Evolutionary conservation across 2,888 invertebrate species (phyloP).

Genomic region (Drosophila lutescens): DNA sequence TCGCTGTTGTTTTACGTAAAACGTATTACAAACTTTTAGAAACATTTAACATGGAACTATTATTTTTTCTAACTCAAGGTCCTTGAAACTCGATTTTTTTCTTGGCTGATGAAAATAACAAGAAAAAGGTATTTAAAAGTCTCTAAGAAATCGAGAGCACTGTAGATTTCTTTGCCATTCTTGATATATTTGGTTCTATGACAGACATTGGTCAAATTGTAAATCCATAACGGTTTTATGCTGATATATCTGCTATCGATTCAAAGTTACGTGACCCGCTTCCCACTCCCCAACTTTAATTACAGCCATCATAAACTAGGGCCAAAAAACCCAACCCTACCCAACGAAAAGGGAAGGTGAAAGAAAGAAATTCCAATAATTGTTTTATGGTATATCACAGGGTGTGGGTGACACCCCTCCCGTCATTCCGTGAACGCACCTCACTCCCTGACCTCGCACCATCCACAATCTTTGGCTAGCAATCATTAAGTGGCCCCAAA

Average conservation of each 20-base stretch:
- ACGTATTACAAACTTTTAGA: too few relatives aligned
- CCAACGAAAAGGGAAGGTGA: slow-evolving; percentile 9
- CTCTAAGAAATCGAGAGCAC: too few relatives aligned
- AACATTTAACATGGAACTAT: too few relatives aligned
- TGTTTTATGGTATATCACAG: slow-evolving; percentile 44
- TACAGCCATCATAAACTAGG: slow-evolving; percentile 42
- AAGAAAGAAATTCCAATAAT: slow-evolving; percentile 48
- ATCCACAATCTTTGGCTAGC: slow-evolving; percentile 29
- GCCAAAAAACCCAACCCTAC: slow-evolving; percentile 23
- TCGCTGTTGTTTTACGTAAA: too few relatives aligned
- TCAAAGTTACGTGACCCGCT: slow-evolving; percentile 11
- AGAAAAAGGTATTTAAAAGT: too few relatives aligned
- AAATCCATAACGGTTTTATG: neutral
- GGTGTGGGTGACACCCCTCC: slow-evolving; percentile 32
- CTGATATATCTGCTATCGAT: slow-evolving; percentile 30
- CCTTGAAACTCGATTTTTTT: too few relatives aligned
- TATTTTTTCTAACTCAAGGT: too few relatives aligned
- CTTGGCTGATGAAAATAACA: too few relatives aligned
- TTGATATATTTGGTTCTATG: too few relatives aligned
- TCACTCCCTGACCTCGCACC: slow-evolving; percentile 16
- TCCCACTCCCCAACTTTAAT: slow-evolving; percentile 34
- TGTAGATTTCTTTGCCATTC: too few relatives aligned
- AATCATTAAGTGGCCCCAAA: slow-evolving; percentile 60
- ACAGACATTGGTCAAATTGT: neutral
- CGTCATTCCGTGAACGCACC: slow-evolving; percentile 33